Evolutionary conservation across 1,140 invertebrate species (phyloP).

Genomic region (Drosophila bocqueti): DNA sequence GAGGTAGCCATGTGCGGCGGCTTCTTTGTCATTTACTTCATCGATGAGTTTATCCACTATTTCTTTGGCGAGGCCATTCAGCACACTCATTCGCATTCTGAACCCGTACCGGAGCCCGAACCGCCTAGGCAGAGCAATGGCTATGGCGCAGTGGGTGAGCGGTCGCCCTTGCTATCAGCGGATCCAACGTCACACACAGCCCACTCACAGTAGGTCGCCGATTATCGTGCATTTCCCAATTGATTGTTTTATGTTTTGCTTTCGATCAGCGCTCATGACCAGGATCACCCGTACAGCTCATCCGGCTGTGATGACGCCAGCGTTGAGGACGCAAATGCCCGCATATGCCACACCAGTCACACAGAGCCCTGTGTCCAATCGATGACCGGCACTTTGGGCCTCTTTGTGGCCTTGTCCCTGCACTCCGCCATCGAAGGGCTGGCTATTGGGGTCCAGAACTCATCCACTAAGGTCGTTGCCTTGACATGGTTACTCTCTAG

Average conservation of each 20-base stretch:
- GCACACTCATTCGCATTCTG: slow-evolving; percentile 60
- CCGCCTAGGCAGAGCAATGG: slow-evolving; percentile 11
- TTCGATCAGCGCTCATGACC: slow-evolving; percentile 36
- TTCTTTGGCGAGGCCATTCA: slow-evolving; percentile 86
- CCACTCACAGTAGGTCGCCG: slow-evolving; percentile 44
- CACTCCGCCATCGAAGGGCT: slow-evolving; percentile 93
- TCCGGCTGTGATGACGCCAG: slow-evolving; percentile 62
- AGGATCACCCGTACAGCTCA: slow-evolving; percentile 26
- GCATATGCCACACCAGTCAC: slow-evolving; percentile 88
- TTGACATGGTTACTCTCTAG: slow-evolving; percentile 53
- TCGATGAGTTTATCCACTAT: slow-evolving; percentile 91
- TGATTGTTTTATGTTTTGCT: slow-evolving; percentile 12
- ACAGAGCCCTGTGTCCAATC: slow-evolving; percentile 87
- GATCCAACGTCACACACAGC: slow-evolving; percentile 17
- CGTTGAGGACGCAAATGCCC: slow-evolving; percentile 86
- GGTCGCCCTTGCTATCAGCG: slow-evolving; percentile 52
- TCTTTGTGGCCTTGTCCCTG: slow-evolving; percentile 90
- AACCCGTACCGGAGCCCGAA: slow-evolving; percentile 12
- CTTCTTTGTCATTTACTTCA: slow-evolving; percentile 92
- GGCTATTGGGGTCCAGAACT: slow-evolving; percentile 91
- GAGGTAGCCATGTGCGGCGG: slow-evolving; percentile 91
- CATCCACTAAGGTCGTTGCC: slow-evolving; percentile 87
- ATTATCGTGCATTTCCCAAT: neutral
- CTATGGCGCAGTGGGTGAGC: slow-evolving; percentile 60
- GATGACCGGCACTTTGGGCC: slow-evolving; percentile 87